Conservation (phyloP, 1,140 invertebrate genomes). For the Drosophila tsacasi region DNA sequence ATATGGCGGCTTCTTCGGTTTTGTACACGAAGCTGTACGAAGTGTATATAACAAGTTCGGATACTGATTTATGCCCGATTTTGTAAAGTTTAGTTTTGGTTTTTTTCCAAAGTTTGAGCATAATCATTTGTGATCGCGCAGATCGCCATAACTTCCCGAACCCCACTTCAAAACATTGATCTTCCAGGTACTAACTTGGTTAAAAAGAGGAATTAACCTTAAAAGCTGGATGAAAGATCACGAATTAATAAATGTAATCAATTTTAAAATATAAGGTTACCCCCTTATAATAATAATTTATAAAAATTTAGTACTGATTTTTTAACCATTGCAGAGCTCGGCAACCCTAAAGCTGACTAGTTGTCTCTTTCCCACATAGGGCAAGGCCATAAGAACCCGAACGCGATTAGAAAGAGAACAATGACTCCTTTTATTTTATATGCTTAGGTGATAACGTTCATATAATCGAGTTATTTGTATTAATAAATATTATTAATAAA, state of each 20-base stretch:
- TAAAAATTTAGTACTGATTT: background rate
- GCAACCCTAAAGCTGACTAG: constrained; percentile 40
- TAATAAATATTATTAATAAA: background rate
- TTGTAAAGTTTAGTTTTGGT: background rate
- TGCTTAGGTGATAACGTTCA: background rate
- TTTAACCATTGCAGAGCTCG: background rate
- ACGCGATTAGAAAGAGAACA: background rate
- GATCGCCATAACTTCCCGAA: background rate
- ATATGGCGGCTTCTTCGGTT: constrained; percentile 65
- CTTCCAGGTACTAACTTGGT: background rate
- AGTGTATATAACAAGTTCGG: constrained; percentile 48
- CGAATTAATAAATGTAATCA: background rate
- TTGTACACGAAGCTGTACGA: constrained; percentile 23
- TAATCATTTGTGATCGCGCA: background rate
- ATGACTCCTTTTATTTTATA: background rate
- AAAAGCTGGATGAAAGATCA: background rate
- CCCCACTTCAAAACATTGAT: background rate
- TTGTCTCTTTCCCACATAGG: constrained; percentile 42
- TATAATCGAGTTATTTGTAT: background rate
- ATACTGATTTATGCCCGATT: constrained; percentile 1
- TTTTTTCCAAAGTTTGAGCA: background rate
- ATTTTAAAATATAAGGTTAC: background rate
- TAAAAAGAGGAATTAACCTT: background rate
- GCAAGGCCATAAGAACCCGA: constrained; percentile 23
- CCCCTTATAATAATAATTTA: background rate